Conservation (phyloP, 53 echinoderm and acorn worm species). For the Hippasteria phrygiana region DNA sequence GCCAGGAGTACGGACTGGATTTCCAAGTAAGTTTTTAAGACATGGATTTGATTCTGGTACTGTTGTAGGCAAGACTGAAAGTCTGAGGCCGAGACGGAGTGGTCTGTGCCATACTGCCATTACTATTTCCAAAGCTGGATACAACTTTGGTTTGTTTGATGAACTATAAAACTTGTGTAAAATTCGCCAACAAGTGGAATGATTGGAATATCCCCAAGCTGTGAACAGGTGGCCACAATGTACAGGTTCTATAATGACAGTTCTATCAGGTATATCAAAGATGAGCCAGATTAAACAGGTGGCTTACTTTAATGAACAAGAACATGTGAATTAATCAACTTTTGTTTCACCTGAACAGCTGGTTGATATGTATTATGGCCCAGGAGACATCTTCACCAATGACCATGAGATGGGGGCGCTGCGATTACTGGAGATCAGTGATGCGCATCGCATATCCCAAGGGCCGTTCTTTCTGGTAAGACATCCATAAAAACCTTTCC, state of each 20-base stretch:
- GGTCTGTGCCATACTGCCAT: too few species aligned
- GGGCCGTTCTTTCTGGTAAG: slow-evolving; percentile 99
- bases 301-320: too few species aligned
- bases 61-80: neutral
- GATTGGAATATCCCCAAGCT: too few species aligned
- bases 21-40: slow-evolving; percentile 81
- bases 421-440: slow-evolving; percentile 79
- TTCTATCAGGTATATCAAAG: too few species aligned
- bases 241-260: too few species aligned
- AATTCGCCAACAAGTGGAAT: too few species aligned
- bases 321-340: neutral
- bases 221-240: too few species aligned
- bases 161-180: too few species aligned
- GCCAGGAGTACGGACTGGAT: slow-evolving; percentile 98
- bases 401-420: slow-evolving; percentile 85
- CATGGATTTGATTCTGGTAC: neutral
- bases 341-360: slow-evolving; percentile 50
- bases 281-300: too few species aligned
- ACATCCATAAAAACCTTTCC: neutral
- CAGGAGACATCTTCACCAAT: slow-evolving; percentile 79
- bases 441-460: slow-evolving; percentile 90
- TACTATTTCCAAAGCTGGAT: too few species aligned
- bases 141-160: too few species aligned
- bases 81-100: too few species aligned
- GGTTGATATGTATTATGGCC: slow-evolving; percentile 89